phyloP scores from a whole-genome alignment of 2,113 vertebrate species.

The Amazona guildingii region DNA sequence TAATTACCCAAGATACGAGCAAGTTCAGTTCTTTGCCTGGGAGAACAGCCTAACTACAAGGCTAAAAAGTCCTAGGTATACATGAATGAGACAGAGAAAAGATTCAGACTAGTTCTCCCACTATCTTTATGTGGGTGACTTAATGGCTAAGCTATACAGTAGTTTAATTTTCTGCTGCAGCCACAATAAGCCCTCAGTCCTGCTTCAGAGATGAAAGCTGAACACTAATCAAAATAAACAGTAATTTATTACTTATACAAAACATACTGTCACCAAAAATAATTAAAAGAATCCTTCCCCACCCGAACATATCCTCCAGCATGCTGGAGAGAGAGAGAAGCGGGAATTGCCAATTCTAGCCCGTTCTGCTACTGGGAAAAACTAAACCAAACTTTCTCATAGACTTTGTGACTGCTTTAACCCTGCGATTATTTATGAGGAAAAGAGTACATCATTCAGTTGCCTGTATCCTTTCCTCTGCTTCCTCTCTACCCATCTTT shows the following conservation, averaged over 20 bases:
- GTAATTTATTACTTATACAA: background rate
- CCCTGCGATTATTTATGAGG: background rate
- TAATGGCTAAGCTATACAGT: background rate
- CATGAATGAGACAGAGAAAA: background rate
- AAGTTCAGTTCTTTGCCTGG: background rate
- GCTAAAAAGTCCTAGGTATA: background rate
- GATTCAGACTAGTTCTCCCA: background rate
- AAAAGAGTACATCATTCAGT: background rate
- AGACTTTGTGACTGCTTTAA: background rate
- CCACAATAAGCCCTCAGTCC: background rate
- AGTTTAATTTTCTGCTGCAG: background rate
- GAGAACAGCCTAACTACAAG: background rate
- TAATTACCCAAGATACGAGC: background rate
- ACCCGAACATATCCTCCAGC: background rate
- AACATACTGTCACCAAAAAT: background rate
- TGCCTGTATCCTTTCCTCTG: background rate
- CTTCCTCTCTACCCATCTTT: background rate
- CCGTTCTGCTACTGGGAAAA: background rate
- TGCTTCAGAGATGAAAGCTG: background rate
- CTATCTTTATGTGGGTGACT: fast-evolving
- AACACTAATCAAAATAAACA: background rate
- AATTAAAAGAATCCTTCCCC: background rate
- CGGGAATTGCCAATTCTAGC: background rate
- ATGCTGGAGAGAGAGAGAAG: background rate
- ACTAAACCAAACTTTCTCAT: background rate